phyloP scores from a whole-genome alignment of 1,140 invertebrate genomes.

The Drosophila watanabei region DNA sequence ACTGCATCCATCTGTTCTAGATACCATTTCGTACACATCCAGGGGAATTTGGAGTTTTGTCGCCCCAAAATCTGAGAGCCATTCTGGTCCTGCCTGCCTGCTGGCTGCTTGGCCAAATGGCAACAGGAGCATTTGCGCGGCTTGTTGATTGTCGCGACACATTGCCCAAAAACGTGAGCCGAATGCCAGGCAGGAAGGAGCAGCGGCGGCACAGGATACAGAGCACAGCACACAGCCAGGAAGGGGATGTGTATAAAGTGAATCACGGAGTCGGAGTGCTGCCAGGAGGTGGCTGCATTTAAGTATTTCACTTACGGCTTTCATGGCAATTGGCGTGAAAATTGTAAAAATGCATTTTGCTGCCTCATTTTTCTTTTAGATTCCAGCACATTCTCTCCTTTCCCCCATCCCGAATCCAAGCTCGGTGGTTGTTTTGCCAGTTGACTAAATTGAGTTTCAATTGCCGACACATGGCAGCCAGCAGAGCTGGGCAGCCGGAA shows the following conservation, averaged over 20 bases:
- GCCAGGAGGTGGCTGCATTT: constrained; percentile 61
- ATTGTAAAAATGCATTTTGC: constrained; percentile 80
- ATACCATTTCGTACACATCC: constrained; percentile 4
- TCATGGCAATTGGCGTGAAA: constrained; percentile 82
- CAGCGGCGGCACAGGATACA: constrained; percentile 14
- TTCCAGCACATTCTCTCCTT: constrained; percentile 8
- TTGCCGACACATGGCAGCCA: constrained; percentile 70
- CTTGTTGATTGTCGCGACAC: constrained; percentile 81
- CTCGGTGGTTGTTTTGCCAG: constrained; percentile 53
- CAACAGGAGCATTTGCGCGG: constrained; percentile 52
- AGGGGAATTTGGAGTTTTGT: constrained; percentile 3
- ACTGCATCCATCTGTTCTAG: background rate
- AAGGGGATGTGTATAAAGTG: background rate
- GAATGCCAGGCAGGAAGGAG: constrained; percentile 48
- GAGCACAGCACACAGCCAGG: constrained; percentile 16
- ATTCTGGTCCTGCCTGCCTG: constrained; percentile 7
- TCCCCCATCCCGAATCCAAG: background rate
- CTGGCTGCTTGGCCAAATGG: constrained; percentile 53
- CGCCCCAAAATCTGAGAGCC: constrained; percentile 9
- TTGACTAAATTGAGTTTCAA: constrained; percentile 84
- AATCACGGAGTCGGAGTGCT: constrained; percentile 52
- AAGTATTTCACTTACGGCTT: constrained; percentile 82
- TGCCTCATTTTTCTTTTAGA: constrained; percentile 43
- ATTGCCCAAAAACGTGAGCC: constrained; percentile 79
- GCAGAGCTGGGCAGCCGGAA: constrained; percentile 31